These are phyloP conservation scores for Magallana nippona DNA, from an alignment of 2,888 invertebrate species.

Conservation along the genomic window DNA sequence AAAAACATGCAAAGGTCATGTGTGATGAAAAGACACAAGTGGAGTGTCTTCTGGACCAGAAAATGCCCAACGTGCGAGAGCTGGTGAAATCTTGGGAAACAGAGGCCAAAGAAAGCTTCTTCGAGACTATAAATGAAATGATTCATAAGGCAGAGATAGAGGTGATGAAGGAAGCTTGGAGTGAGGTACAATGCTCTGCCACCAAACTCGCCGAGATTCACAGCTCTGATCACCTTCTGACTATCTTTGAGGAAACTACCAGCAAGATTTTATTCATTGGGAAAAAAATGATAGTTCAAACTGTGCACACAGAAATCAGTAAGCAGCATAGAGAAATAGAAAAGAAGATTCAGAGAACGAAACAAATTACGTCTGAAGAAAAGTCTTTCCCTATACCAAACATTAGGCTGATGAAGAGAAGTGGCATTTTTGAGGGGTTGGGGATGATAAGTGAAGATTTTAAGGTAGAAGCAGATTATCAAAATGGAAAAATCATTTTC, in stretches of 20 bases:
- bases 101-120: slow-evolving; percentile 40
- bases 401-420: slow-evolving; percentile 32
- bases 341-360: slow-evolving; percentile 40
- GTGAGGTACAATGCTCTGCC: neutral
- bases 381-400: slow-evolving; percentile 10
- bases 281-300: slow-evolving; percentile 26
- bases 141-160: slow-evolving; percentile 36
- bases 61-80: slow-evolving; percentile 39
- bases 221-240: slow-evolving; percentile 15
- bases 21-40: slow-evolving; percentile 39
- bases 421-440: slow-evolving; percentile 34
- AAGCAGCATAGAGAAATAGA: slow-evolving; percentile 37
- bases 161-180: slow-evolving; percentile 39
- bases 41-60: slow-evolving; percentile 47
- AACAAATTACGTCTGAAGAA: slow-evolving; percentile 32
- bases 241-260: neutral
- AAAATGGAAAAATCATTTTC: slow-evolving; percentile 35
- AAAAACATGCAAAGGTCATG: slow-evolving; percentile 42
- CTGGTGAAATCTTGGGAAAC: slow-evolving; percentile 44
- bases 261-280: slow-evolving; percentile 45
- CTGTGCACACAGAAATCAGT: slow-evolving; percentile 27
- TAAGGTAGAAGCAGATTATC: slow-evolving; percentile 13
- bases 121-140: slow-evolving; percentile 39
- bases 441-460: slow-evolving; percentile 44
- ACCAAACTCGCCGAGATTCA: neutral